Percentiles rank a stretch among this genome's conserved stretches.
phyloP scores from a whole-genome alignment of 1,140 invertebrate species.

The Stratiolaelaps scimitus region DNA sequence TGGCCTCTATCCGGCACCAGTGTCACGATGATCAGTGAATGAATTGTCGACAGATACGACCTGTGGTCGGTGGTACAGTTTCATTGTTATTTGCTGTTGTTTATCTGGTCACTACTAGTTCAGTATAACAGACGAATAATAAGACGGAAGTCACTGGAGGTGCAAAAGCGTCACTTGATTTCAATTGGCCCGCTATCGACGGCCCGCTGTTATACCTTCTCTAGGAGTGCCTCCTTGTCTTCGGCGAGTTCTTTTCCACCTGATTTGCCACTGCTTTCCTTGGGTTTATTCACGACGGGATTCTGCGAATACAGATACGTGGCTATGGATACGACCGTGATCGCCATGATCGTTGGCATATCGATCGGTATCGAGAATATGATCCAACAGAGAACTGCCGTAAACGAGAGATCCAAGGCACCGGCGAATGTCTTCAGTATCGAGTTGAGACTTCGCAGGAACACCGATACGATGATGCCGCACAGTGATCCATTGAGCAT shows the following conservation, averaged over 20 bases:
- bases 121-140: no score
- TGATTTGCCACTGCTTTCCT: not conserved
- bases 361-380: constrained; percentile 76
- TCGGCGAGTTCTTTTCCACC: not conserved
- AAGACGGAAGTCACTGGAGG: no score
- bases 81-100: no score
- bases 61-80: no score
- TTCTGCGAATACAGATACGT: constrained; percentile 77
- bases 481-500: constrained; percentile 78
- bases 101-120: no score
- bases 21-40: no score
- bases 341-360: constrained; percentile 64
- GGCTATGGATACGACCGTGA: constrained; percentile 65
- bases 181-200: no score
- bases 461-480: constrained; percentile 85
- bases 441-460: constrained; percentile 81
- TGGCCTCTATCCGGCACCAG: no score
- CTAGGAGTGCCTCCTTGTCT: constrained; percentile 8
- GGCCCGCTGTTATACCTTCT: not conserved
- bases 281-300: constrained; percentile 51
- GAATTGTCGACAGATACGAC: no score
- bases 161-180: no score
- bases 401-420: constrained; percentile 79
- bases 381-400: constrained; percentile 72
- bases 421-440: constrained; percentile 92